phyloP scores from a whole-genome alignment of 2,113 vertebrate genomes.

The Lanius ludovicianus region DNA sequence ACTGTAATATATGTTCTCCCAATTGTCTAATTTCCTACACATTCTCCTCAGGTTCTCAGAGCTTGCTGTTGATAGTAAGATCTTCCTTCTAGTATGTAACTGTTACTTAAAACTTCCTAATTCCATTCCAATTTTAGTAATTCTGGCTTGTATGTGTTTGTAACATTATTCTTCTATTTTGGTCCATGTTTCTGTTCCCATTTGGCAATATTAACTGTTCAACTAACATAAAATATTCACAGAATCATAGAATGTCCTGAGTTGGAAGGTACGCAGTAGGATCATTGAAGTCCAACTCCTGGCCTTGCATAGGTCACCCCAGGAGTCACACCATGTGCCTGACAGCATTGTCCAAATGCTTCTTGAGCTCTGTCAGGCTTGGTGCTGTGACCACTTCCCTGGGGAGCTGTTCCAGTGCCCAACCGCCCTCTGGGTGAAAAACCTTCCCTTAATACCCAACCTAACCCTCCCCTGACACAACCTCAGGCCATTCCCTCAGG shows the following conservation, averaged over 20 bases:
- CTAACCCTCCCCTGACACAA: background rate
- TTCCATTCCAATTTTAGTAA: background rate
- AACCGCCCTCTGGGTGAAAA: accelerated
- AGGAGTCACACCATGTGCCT: background rate
- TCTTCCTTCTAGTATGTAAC: background rate
- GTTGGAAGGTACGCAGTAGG: background rate
- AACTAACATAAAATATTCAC: background rate
- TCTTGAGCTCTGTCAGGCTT: background rate
- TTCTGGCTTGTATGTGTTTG: background rate
- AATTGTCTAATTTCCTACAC: background rate
- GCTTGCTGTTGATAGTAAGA: background rate
- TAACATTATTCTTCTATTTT: background rate
- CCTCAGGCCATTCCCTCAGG: accelerated
- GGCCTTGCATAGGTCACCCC: background rate
- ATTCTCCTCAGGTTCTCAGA: background rate
- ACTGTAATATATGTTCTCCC: background rate
- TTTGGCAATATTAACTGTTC: background rate
- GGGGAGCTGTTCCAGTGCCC: background rate
- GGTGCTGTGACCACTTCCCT: background rate
- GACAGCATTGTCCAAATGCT: background rate
- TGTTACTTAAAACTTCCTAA: background rate
- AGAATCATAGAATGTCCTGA: background rate
- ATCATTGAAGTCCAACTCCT: background rate
- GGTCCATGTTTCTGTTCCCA: background rate
- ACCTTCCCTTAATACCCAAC: background rate